These are phyloP conservation scores for Pristionchus arcanus DNA, from an alignment of 2,888 invertebrate species.

Conservation along the genomic window DNA sequence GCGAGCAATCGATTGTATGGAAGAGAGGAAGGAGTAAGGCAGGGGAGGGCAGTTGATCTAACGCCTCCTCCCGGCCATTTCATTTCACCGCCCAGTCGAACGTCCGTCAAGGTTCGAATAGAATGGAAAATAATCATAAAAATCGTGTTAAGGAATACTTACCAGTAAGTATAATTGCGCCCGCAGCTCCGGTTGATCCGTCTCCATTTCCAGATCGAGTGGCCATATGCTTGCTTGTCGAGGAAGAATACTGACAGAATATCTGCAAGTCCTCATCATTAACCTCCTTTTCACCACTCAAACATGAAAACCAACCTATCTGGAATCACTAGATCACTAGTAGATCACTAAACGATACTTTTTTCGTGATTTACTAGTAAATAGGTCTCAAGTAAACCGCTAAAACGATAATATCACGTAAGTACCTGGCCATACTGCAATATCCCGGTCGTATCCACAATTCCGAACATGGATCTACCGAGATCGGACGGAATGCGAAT, in stretches of 20 bases:
- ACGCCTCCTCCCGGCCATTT: too few relatives aligned
- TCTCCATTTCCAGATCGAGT: neutral
- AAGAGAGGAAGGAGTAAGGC: too few relatives aligned
- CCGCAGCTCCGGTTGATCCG: neutral
- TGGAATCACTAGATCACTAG: too few relatives aligned
- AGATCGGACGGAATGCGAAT: constrained; percentile 45
- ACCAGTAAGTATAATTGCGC: constrained; percentile 63
- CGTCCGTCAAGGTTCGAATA: too few relatives aligned
- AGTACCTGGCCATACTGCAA: constrained; percentile 71
- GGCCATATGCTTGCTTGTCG: constrained; percentile 56
- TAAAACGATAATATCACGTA: neutral
- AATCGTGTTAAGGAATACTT: neutral
- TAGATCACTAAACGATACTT: too few relatives aligned
- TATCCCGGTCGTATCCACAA: constrained; percentile 74
- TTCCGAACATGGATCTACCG: constrained; percentile 75
- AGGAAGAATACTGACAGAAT: constrained; percentile 71
- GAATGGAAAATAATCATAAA: neutral
- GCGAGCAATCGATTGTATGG: too few relatives aligned
- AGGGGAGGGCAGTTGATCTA: too few relatives aligned
- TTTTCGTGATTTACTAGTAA: too few relatives aligned
- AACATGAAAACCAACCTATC: too few relatives aligned
- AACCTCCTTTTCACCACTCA: too few relatives aligned
- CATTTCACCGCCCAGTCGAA: too few relatives aligned
- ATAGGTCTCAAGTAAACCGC: too few relatives aligned
- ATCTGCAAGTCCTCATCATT: constrained; percentile 57